Conservation (phyloP, 1,140 invertebrate species). For the Octopus bimaculoides region DNA sequence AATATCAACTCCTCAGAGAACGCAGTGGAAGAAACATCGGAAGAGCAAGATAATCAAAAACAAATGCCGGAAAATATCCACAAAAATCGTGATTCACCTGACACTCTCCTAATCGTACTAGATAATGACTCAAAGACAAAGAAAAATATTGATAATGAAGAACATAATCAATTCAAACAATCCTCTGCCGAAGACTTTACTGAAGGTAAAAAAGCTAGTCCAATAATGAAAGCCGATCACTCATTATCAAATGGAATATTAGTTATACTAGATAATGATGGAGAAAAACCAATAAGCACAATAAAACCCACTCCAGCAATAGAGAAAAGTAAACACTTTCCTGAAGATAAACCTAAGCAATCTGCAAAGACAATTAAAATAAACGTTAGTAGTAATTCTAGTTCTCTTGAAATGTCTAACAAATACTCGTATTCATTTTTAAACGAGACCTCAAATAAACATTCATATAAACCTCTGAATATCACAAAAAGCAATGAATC, state of each 20-base stretch:
- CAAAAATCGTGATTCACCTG: neutral
- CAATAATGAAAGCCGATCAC: neutral
- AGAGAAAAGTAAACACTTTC: no score
- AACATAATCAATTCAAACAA: neutral
- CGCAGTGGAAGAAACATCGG: neutral
- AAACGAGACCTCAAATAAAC: neutral
- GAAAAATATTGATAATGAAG: neutral
- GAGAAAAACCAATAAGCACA: no score
- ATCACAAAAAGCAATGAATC: no score
- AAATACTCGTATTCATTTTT: neutral
- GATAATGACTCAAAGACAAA: neutral
- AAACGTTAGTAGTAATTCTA: no score
- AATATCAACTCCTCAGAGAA: neutral
- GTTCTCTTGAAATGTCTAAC: no score
- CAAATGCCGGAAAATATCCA: neutral
- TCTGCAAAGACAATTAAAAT: neutral
- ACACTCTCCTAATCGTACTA: neutral
- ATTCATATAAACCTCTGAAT: neutral
- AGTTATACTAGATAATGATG: neutral
- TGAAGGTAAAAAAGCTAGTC: neutral
- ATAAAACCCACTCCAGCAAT: no score
- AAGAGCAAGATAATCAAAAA: neutral
- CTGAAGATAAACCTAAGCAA: neutral
- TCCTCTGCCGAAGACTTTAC: neutral
- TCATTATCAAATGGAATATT: neutral